phyloP scores from a whole-genome alignment of 53 echinoderm and acorn worm genomes.

The Arbacia lixula region DNA sequence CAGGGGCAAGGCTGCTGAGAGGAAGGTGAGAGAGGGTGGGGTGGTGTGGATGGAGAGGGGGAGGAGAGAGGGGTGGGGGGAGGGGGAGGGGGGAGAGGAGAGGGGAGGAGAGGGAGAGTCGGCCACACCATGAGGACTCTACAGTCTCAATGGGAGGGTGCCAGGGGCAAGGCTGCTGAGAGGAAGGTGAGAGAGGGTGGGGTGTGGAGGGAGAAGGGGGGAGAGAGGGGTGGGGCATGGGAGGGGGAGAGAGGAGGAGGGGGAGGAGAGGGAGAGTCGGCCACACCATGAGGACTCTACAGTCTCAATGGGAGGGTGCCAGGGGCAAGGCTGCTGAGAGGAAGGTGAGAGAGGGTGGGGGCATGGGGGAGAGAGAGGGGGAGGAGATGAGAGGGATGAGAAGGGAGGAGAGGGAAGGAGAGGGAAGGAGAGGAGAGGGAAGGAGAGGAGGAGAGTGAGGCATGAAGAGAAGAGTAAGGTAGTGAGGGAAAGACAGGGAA shows the following conservation, averaged over 20 bases:
- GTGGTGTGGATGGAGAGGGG: neutral
- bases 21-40: neutral
- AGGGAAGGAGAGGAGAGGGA: neutral
- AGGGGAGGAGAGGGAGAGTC: neutral
- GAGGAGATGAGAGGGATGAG: neutral
- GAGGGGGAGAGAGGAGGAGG: neutral
- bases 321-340: conserved; percentile 84
- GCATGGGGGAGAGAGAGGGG: neutral
- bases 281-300: conserved; percentile 36
- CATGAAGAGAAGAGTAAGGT: too few species aligned
- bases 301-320: conserved; percentile 84
- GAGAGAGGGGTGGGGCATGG: neutral
- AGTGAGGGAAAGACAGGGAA: too few species aligned
- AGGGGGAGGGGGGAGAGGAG: neutral
- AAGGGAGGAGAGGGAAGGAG: neutral
- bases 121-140: neutral
- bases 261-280: neutral
- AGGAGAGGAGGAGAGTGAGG: neutral
- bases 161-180: too few species aligned
- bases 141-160: too few species aligned
- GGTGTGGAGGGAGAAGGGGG: neutral
- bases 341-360: conserved; percentile 68
- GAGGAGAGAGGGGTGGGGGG: neutral
- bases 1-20: neutral
- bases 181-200: too few species aligned